phyloP scores from a whole-genome alignment of 2,797 vertebrate genomes.

The Brachymystax lenok region DNA sequence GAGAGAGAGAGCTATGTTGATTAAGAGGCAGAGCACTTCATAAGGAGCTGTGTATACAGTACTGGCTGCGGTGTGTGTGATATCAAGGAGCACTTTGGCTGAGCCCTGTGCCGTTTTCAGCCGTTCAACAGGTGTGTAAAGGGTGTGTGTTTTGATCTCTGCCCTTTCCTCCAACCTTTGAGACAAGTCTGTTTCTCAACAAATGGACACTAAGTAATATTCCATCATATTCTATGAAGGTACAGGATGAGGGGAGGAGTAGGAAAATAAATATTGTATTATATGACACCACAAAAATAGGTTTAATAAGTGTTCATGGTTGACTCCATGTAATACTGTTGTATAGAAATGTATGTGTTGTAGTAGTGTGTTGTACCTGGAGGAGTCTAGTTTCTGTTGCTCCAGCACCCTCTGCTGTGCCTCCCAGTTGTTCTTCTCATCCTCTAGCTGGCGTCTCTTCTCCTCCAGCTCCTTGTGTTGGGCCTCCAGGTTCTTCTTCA shows the following conservation, averaged over 20 bases:
- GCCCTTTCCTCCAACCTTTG: too few relatives aligned
- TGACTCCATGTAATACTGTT: neutral
- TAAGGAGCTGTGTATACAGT: neutral
- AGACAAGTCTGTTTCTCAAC: neutral
- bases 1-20: neutral
- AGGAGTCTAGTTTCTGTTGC: conserved; percentile 87
- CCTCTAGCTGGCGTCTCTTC: conserved; percentile 87
- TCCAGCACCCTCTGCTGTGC: conserved; percentile 90
- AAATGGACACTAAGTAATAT: neutral
- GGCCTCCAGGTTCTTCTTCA: conserved; percentile 90
- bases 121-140: too few relatives aligned
- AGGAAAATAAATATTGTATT: too few relatives aligned
- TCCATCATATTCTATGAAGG: too few relatives aligned
- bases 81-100: neutral
- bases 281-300: neutral
- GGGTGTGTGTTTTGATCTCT: too few relatives aligned
- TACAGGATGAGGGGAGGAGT: too few relatives aligned
- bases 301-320: neutral
- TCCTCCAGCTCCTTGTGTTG: conserved; percentile 88
- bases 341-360: neutral
- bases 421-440: conserved; percentile 90
- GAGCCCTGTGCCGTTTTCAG: too few relatives aligned
- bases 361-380: conserved; percentile 73
- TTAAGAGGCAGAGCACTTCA: neutral
- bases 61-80: neutral